Base-by-base conservation (phyloP, 2,888 invertebrate genomes). In the Drosophila fulvimacula region DNA sequence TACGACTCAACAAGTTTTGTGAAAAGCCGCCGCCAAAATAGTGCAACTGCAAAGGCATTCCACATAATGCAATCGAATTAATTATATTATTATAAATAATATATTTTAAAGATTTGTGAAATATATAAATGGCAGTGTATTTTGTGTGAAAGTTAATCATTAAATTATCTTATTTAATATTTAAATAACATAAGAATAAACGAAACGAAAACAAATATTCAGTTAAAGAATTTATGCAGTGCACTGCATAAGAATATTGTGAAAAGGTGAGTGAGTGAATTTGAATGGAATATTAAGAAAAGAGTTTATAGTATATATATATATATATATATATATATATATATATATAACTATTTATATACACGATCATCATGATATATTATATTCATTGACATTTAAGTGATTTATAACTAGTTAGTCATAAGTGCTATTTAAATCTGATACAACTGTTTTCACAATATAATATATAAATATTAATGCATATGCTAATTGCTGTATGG, bases 21-120 rank as follows among this genome's bases (percentile, higher is more conserved):
- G 42, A 7, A 56, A 79, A 65, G 76, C 77, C 80, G 80, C 75
- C 76, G 76, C 74, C 61, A 59, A 59, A 49, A 53, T 38, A 53
- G 48, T 53, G 53, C 48, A 42, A 27, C 44, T 46, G 19, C 38
- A 51, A 57, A 57, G 38, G 34, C 41, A 19, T 32, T 24, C 13
- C 17, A 49, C 42, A 64, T 38, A 69, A 69, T 59, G 56, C 21
- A 49, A 34, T 15, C 46, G 55, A 19, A 53, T 57, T 21, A 42
- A 41, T 52, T 41, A 11, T 34, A 24, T 48, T 30, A 17, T 15
- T 21, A 39, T 13, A 61, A 49, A 41, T 17, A 61, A 56, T 55
- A 65, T 67, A 10, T 36, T 15, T 7, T 17, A 15, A 56, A 56
- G 27, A 67, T 51, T 69, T 69, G 61, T 69, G 36, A 27, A 68